Evolutionary conservation across 2,797 vertebrate genomes (phyloP).

Genomic region (Serranus cabrilla): DNA sequence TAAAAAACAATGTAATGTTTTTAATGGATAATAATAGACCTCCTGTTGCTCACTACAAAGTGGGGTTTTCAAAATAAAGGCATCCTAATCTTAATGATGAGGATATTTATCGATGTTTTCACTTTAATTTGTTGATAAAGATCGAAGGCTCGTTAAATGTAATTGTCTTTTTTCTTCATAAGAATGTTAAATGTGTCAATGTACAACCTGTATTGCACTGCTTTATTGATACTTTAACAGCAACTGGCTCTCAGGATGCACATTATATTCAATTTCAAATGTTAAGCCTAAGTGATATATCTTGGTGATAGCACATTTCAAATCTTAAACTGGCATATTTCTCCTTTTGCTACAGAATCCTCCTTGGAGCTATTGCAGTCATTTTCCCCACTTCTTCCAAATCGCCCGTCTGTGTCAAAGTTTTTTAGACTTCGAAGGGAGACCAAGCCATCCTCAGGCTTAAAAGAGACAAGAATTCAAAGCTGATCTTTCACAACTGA

Average conservation of each 20-base stretch:
- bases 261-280: constrained; percentile 7
- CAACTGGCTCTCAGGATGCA: not conserved
- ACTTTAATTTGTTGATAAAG: no score
- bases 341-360: constrained; percentile 13
- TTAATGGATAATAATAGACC: no score
- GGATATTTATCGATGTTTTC: no score
- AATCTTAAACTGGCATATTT: not conserved
- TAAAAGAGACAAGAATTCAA: constrained; percentile 29
- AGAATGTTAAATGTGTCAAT: not conserved
- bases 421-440: constrained; percentile 24
- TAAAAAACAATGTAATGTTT: no score
- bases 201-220: not conserved
- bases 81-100: no score
- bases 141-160: no score
- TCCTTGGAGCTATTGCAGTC: not conserved
- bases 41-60: no score
- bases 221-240: not conserved
- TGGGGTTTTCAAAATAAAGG: no score
- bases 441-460: constrained; percentile 9
- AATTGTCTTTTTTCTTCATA: not conserved
- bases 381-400: constrained; percentile 6
- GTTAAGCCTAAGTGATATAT: not conserved
- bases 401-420: constrained; percentile 16
- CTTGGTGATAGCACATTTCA: not conserved
- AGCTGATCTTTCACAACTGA: constrained; percentile 20